These are phyloP conservation scores for Agapornis canus DNA, from an alignment of 2,797 vertebrate genomes.

Conservation along the genomic window DNA sequence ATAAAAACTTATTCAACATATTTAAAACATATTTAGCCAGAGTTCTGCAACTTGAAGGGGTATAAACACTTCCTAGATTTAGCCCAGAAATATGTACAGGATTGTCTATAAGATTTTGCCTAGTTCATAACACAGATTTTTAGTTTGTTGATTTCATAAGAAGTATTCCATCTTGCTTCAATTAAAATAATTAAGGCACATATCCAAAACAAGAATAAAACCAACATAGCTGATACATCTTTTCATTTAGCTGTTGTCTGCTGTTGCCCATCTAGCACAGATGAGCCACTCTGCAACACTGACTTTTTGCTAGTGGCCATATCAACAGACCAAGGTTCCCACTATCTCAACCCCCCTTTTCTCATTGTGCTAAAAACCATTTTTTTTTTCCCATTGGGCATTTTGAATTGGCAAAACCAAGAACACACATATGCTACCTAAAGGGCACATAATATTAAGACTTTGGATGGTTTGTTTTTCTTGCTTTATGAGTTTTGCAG, in stretches of 20 bases:
- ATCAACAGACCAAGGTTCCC: slow-evolving; percentile 77
- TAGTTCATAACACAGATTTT: background rate
- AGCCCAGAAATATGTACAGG: background rate
- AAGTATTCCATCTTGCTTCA: background rate
- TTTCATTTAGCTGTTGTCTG: slow-evolving; percentile 73
- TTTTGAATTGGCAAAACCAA: background rate
- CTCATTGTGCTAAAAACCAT: slow-evolving; percentile 53
- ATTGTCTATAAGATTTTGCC: background rate
- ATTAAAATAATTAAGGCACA: slow-evolving; percentile 1
- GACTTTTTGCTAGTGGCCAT: slow-evolving; percentile 77
- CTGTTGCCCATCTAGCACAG: slow-evolving; percentile 78
- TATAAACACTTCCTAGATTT: background rate
- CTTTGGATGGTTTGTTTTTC: background rate
- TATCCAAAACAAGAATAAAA: background rate
- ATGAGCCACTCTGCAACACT: slow-evolving; percentile 76
- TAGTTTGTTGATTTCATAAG: background rate
- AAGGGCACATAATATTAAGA: background rate
- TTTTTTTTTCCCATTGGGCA: background rate
- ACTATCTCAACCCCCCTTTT: slow-evolving; percentile 77
- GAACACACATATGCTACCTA: background rate
- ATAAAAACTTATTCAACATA: background rate
- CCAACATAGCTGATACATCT: background rate
- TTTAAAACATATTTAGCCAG: background rate
- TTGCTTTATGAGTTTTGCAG: background rate
- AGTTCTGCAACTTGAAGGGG: background rate